Evolutionary conservation across 2,888 invertebrate genomes (phyloP), one percentile per base, ranked within the genome.

Genomic region (Clepsis dumicolana): DNA sequence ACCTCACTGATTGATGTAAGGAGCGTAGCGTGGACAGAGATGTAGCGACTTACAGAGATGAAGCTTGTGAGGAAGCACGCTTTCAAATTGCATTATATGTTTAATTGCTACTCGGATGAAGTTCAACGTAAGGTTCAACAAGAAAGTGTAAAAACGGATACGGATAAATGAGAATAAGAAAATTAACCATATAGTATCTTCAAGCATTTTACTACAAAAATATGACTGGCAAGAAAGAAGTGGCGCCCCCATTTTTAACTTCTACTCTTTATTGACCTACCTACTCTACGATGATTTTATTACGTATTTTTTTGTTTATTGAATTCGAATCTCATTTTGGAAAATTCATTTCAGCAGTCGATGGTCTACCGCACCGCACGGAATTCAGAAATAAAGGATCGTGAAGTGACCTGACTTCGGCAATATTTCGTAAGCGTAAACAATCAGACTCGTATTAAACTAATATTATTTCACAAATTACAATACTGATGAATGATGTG

Each of bases 1-100:
- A 78, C 80, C 82, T 81, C 81, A 81, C 81, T 91, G 91, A 91
- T 88, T 90, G 91, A 92, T 87, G 85, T 85, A 86, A 67, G 59
- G 35, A 53, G 62, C 63, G 29, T 18, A 16, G 52, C 57, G 70
- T n/a, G 29, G 65, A 66, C 52, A 52, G 64, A 68, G 32, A 68
- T 32, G 59, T 52, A 25, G 44, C 25, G 35, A 27, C 62, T 56
- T 27, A 27, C 54, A 27, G 10, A 38, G 5, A n/a, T 7, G 14
- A 14, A 7, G 12, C 21, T 12, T 57, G 12, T 16, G 54, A 59
- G 21, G 21, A 21, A 48, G 16, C 59, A 27, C 25, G 24, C 24
- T 57, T 38, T n/a, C n/a, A 57, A 57, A 56, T 56, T 57, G 38
- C 24, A 52, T 52, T 27, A 53, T 18, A 44, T 50, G 8, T 50